phyloP scores from a whole-genome alignment of 2,113 vertebrate species.

The Sylvilagus bachmani region DNA sequence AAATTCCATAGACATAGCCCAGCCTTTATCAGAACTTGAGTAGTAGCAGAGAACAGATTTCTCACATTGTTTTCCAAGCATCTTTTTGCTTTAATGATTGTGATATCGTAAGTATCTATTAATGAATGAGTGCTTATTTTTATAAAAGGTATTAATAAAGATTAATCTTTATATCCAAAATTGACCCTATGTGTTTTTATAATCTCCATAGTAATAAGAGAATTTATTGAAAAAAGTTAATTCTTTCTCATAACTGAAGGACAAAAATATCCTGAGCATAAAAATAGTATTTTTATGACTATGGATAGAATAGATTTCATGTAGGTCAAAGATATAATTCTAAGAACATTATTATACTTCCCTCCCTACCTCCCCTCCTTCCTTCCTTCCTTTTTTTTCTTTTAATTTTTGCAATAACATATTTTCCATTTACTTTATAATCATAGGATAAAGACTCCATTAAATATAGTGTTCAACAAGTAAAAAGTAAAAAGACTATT shows the following conservation, averaged over 20 bases:
- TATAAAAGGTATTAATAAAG: background rate
- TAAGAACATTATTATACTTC: no score
- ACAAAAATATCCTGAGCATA: background rate
- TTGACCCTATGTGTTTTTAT: background rate
- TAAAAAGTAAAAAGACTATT: no score
- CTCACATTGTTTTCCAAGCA: background rate
- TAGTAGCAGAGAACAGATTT: background rate
- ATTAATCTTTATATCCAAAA: background rate
- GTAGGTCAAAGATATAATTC: no score
- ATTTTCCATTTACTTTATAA: no score
- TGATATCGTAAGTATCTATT: background rate
- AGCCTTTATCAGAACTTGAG: background rate
- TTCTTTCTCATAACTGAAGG: background rate
- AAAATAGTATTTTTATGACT: background rate
- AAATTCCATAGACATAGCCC: background rate
- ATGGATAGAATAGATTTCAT: no score
- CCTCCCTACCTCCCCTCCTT: no score
- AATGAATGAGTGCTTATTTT: background rate
- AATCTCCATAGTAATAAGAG: background rate
- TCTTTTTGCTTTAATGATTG: conserved; percentile 13
- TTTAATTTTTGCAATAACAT: no score
- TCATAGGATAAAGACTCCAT: no score
- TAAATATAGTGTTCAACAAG: no score
- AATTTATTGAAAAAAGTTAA: background rate
- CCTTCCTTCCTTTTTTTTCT: no score